Evolutionary conservation across 2,797 vertebrate species (phyloP).

Genomic region (Taenioides sp.): DNA sequence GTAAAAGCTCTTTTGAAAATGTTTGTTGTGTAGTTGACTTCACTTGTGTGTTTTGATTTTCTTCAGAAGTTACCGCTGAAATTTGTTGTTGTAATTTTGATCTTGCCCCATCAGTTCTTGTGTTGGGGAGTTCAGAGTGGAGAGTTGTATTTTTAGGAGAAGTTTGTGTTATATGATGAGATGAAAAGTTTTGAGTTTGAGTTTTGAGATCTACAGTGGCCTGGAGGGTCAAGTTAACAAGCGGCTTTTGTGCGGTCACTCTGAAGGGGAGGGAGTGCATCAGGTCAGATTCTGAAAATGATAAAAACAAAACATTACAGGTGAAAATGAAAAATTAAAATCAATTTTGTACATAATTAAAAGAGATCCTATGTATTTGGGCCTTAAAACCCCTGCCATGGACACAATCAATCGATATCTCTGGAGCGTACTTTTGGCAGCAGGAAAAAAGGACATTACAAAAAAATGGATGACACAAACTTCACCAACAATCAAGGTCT

Average conservation of each 20-base stretch:
- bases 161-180: constrained; percentile 5
- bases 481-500: no score
- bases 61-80: not conserved
- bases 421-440: no score
- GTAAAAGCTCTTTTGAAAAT: no score
- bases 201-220: constrained; percentile 32
- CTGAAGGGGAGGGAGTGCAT: not conserved
- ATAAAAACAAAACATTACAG: not conserved
- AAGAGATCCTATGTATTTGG: not conserved
- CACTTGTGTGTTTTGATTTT: not conserved
- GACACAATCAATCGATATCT: no score
- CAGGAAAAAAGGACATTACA: no score
- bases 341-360: not conserved
- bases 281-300: not conserved
- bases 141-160: constrained; percentile 41
- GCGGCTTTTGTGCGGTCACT: constrained; percentile 17
- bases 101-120: constrained; percentile 12
- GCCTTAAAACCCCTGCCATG: no score
- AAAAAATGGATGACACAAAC: no score
- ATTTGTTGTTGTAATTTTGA: constrained; percentile 5
- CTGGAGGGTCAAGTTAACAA: constrained; percentile 25
- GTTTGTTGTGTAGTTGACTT: no score
- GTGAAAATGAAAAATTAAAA: not conserved
- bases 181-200: constrained; percentile 3
- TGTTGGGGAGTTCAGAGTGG: constrained; percentile 12